These are phyloP conservation scores for Pterostichus niger DNA, from an alignment of 2,888 invertebrate genomes.

Conservation along the genomic window DNA sequence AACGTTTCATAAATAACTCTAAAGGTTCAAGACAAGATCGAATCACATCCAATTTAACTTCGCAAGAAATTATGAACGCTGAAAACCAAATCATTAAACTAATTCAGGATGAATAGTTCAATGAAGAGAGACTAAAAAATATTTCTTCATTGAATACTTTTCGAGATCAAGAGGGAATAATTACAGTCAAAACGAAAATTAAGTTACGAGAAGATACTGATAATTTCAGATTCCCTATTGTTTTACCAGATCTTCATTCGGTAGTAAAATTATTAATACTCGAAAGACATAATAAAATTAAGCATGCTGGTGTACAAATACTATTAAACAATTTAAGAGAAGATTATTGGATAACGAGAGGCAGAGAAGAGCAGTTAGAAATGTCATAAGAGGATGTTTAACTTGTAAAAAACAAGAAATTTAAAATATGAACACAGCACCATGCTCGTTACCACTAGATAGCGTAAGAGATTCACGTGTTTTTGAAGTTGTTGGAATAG, in stretches of 20 bases:
- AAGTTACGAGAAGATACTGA: constrained; percentile 67
- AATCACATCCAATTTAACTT: background rate
- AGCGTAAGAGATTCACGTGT: constrained; percentile 66
- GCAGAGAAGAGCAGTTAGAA: constrained; percentile 67
- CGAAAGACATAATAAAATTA: constrained; percentile 46
- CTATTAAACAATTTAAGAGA: constrained; percentile 61
- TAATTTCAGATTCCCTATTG: constrained; percentile 70
- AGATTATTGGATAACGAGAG: constrained; percentile 68
- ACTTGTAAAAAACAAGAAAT: constrained; percentile 66
- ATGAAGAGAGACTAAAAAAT: constrained; percentile 51
- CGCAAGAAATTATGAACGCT: constrained; percentile 24
- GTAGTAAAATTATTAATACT: constrained; percentile 68
- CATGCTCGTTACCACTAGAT: background rate
- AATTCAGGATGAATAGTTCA: constrained; percentile 63
- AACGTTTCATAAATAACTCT: constrained; percentile 33
- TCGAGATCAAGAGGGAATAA: constrained; percentile 67
- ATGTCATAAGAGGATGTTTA: constrained; percentile 67
- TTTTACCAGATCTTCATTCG: constrained; percentile 70
- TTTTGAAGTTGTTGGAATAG: constrained; percentile 72
- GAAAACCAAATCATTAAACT: constrained; percentile 41
- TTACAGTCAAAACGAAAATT: constrained; percentile 68
- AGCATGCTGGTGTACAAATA: constrained; percentile 66
- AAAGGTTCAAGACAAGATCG: constrained; percentile 3
- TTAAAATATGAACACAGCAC: background rate
- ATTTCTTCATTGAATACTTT: constrained; percentile 63